These are phyloP conservation scores for Nephrotoma flavescens DNA, from an alignment of 2,888 invertebrate species.

Conservation along the genomic window DNA sequence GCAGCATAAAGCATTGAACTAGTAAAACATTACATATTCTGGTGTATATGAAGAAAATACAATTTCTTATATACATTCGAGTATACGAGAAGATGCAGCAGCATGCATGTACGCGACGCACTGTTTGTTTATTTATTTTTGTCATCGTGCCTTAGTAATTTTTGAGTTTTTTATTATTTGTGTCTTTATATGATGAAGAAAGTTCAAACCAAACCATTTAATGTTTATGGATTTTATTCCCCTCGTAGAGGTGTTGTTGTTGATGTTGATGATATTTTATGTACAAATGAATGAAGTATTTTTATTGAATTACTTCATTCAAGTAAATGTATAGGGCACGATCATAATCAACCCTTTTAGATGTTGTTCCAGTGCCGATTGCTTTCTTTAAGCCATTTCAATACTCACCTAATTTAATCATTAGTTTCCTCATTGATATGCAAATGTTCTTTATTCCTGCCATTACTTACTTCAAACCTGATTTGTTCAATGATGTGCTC, in stretches of 20 bases:
- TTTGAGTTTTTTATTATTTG: neutral
- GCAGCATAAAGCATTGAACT: neutral
- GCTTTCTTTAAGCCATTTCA: too few species aligned
- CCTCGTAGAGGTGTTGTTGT: neutral
- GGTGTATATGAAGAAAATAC: neutral
- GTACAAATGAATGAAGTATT: neutral
- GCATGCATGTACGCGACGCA: neutral
- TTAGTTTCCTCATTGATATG: too few species aligned
- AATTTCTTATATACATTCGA: neutral
- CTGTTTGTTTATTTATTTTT: neutral
- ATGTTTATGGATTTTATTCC: neutral
- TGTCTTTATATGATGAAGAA: neutral
- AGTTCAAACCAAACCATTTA: neutral
- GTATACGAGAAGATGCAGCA: neutral
- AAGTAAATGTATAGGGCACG: neutral
- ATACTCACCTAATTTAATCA: too few species aligned
- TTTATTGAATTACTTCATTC: neutral
- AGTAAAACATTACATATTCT: neutral
- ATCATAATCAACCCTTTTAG: too few species aligned
- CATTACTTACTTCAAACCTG: too few species aligned
- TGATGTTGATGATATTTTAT: neutral
- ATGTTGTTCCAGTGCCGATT: too few species aligned
- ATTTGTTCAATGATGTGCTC: too few species aligned
- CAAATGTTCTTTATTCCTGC: too few species aligned
- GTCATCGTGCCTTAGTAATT: neutral